phyloP scores from a whole-genome alignment of 2,888 invertebrate species.

The Allolobophora icterica region DNA sequence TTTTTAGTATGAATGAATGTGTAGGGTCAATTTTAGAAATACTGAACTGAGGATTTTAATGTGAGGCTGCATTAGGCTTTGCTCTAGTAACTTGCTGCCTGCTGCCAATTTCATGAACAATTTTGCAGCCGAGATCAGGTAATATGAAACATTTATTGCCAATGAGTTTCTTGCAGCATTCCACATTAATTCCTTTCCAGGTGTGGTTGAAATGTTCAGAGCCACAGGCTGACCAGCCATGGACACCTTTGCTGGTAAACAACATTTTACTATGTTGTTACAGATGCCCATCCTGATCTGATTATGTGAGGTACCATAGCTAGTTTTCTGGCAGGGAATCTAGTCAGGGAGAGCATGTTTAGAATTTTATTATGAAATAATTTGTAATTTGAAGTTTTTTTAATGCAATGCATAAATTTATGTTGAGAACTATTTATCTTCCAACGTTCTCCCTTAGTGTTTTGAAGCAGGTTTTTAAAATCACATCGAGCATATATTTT shows the following conservation, averaged over 20 bases:
- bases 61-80: neutral
- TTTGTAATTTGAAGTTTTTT: neutral
- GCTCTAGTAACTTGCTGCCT: neutral
- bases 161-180: neutral
- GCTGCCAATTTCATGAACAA: neutral
- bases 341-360: neutral
- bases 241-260: neutral
- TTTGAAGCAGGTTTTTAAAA: neutral
- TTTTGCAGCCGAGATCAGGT: neutral
- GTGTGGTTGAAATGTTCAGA: neutral
- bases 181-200: neutral
- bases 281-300: too few relatives aligned
- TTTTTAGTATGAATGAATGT: neutral
- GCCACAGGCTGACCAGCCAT: neutral
- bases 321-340: slow-evolving; percentile 10
- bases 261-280: too few relatives aligned
- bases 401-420: neutral
- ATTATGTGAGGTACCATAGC: too few relatives aligned
- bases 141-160: neutral
- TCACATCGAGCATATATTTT: neutral
- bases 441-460: neutral
- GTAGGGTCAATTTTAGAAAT: neutral
- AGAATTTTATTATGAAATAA: neutral
- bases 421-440: neutral
- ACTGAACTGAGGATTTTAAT: neutral